phyloP scores from a whole-genome alignment of 2,113 vertebrate species.

The Ptilonorhynchus violaceus region DNA sequence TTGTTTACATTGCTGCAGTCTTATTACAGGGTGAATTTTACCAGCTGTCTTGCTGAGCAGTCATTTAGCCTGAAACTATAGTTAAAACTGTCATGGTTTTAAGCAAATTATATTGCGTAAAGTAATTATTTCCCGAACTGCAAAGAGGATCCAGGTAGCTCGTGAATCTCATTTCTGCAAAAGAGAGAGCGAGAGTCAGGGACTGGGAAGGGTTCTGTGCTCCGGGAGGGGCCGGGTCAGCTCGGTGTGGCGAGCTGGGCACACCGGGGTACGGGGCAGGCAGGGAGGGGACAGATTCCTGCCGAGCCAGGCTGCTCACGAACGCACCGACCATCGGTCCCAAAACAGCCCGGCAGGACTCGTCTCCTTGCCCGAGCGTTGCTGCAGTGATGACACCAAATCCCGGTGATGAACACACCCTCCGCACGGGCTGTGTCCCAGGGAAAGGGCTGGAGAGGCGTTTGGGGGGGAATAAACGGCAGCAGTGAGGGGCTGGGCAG shows the following conservation, averaged over 20 bases:
- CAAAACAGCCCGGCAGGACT: too few species aligned
- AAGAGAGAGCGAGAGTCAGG: background rate
- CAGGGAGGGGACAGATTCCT: background rate
- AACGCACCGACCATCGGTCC: too few species aligned
- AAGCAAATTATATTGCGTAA: conserved; percentile 52
- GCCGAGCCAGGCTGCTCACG: background rate
- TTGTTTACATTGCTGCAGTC: conserved; percentile 23
- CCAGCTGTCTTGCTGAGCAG: conserved; percentile 56
- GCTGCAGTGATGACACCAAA: too few species aligned
- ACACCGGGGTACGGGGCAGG: accelerated
- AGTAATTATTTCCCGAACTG: conserved; percentile 52
- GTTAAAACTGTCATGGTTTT: conserved; percentile 59
- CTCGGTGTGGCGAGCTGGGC: accelerated
- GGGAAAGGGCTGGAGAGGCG: too few species aligned
- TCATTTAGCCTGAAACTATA: conserved; percentile 53
- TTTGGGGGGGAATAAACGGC: too few species aligned
- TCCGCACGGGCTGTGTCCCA: too few species aligned
- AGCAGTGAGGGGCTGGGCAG: too few species aligned
- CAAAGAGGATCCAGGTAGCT: conserved; percentile 32
- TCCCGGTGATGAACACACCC: too few species aligned
- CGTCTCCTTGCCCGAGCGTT: too few species aligned
- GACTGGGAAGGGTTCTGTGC: background rate
- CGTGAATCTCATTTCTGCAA: background rate
- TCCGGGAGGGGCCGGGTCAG: accelerated
- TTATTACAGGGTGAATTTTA: conserved; percentile 55